Evolutionary conservation across 1,140 invertebrate species (phyloP).

Genomic region (Platyscapa corneri): DNA sequence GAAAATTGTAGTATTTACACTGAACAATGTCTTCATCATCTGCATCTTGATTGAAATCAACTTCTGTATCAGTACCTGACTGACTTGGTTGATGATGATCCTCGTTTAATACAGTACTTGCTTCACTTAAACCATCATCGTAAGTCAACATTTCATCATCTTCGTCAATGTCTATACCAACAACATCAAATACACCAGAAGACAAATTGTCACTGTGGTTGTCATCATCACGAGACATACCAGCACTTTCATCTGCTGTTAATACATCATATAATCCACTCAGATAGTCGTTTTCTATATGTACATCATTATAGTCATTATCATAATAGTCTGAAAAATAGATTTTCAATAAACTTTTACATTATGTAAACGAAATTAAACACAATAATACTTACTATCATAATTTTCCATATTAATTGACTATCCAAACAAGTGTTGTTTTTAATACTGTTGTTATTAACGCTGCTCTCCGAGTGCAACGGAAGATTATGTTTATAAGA

Average conservation of each 20-base stretch:
- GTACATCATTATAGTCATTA: neutral
- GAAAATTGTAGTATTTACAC: constrained; percentile 24
- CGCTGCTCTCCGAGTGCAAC: too few species aligned
- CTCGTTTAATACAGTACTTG: constrained; percentile 23
- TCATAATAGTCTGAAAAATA: constrained; percentile 8
- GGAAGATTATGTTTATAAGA: too few species aligned
- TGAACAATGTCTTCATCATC: constrained; percentile 34
- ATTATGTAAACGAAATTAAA: too few species aligned
- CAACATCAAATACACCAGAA: neutral
- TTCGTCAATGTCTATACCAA: constrained; percentile 3
- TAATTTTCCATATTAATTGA: too few species aligned
- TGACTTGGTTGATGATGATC: neutral
- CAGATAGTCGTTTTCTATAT: neutral
- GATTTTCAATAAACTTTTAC: too few species aligned
- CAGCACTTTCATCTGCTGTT: neutral
- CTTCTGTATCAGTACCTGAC: constrained; percentile 18
- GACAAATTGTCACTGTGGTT: neutral
- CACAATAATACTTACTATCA: too few species aligned
- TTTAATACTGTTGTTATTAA: too few species aligned
- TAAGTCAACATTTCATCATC: constrained; percentile 7
- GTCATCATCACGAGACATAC: neutral
- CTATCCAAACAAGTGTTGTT: too few species aligned
- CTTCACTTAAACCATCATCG: constrained; percentile 34
- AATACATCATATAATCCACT: neutral
- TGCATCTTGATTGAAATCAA: neutral